Evolutionary conservation across 23 tunicate genomes (phyloP).

Genomic region (Oikopleura dioica): DNA sequence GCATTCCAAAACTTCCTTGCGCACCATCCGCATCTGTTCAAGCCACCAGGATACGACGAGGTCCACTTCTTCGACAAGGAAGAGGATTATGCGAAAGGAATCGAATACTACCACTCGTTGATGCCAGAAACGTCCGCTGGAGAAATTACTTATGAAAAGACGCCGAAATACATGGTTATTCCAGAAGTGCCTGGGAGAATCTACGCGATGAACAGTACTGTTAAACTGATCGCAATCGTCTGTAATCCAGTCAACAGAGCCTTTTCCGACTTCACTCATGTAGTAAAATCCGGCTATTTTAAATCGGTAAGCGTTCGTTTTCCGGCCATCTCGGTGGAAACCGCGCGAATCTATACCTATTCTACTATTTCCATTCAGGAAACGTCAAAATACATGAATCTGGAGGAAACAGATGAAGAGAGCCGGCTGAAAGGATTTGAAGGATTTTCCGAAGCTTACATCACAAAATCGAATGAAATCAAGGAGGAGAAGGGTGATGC

Average conservation of each 20-base stretch:
- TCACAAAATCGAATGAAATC: background rate
- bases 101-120: background rate
- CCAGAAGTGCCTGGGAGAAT: slow-evolving; percentile 7
- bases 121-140: slow-evolving; percentile 12
- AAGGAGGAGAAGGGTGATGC: background rate
- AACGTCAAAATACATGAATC: background rate
- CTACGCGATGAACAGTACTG: slow-evolving; percentile 11
- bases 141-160: slow-evolving; percentile 8
- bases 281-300: background rate
- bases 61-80: background rate
- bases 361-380: too few species aligned
- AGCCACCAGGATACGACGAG: slow-evolving; percentile 9
- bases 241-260: slow-evolving; percentile 12
- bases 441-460: background rate
- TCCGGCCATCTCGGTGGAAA: too few species aligned
- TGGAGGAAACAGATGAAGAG: background rate
- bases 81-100: background rate
- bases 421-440: background rate
- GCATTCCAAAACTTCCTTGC: slow-evolving; percentile 9
- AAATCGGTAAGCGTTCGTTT: background rate
- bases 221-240: background rate
- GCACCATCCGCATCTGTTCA: slow-evolving; percentile 5
- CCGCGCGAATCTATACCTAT: too few species aligned
- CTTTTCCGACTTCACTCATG: slow-evolving; percentile 5
- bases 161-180: slow-evolving; percentile 9